phyloP scores from a whole-genome alignment of 1,140 invertebrate species.

The Yoshiicerus persimilis region DNA sequence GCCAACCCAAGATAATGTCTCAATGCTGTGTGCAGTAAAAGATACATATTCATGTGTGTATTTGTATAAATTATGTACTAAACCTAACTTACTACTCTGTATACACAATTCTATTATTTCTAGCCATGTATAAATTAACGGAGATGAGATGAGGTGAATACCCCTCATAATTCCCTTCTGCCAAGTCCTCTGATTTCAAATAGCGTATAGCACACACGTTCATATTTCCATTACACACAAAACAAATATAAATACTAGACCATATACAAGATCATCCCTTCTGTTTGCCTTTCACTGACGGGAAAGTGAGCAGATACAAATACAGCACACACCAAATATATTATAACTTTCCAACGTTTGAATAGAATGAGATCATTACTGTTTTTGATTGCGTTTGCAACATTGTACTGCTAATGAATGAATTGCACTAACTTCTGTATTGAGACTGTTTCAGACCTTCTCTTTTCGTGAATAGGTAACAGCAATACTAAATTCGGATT shows the following conservation, averaged over 20 bases:
- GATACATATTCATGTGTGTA: neutral
- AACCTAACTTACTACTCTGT: neutral
- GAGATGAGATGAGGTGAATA: neutral
- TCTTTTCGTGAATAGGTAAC: too few relatives aligned
- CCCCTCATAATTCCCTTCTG: neutral
- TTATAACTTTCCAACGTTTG: neutral
- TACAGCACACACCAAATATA: too few relatives aligned
- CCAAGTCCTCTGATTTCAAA: neutral
- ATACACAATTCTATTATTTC: neutral
- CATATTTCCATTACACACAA: neutral
- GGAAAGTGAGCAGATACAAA: neutral
- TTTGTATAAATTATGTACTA: neutral
- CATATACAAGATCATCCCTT: neutral
- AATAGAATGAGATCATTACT: neutral
- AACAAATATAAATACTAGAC: neutral
- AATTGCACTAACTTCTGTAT: neutral
- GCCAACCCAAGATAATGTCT: too few relatives aligned
- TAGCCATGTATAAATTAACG: neutral
- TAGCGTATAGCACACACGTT: neutral
- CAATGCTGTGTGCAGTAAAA: neutral
- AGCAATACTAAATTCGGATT: neutral
- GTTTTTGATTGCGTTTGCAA: neutral
- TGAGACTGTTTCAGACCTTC: too few relatives aligned
- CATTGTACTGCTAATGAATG: neutral
- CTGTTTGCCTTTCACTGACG: neutral